These are phyloP conservation scores for Cordilura impudica DNA, from an alignment of 2,888 invertebrate genomes.

Conservation along the genomic window DNA sequence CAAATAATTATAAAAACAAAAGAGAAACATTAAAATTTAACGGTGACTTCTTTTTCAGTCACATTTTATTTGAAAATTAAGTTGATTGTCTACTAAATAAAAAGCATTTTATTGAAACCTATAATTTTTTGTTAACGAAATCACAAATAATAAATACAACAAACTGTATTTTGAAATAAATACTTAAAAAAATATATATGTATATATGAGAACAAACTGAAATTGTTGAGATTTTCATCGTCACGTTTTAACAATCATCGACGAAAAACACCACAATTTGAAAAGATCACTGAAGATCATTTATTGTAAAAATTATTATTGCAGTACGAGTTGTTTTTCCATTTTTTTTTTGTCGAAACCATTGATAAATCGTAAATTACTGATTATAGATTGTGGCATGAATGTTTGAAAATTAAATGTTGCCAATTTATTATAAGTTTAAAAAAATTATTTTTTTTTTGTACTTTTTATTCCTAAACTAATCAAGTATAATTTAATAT, in stretches of 20 bases:
- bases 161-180: slow-evolving; percentile 29
- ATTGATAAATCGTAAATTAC: slow-evolving; percentile 56
- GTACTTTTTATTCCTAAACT: not conserved
- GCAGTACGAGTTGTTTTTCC: slow-evolving; percentile 16
- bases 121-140: slow-evolving; percentile 37
- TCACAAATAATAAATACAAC: not conserved
- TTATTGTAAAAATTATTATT: slow-evolving; percentile 38
- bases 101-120: slow-evolving; percentile 28
- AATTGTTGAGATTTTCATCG: slow-evolving; percentile 43
- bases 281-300: slow-evolving; percentile 59
- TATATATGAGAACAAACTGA: slow-evolving; percentile 5
- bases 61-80: slow-evolving; percentile 1
- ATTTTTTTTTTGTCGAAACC: slow-evolving; percentile 28
- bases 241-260: slow-evolving; percentile 61
- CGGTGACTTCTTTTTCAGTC: slow-evolving; percentile 12
- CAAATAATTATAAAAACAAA: slow-evolving; percentile 7
- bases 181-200: not conserved
- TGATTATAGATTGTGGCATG: slow-evolving; percentile 34
- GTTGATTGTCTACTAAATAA: slow-evolving; percentile 27
- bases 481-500: slow-evolving; percentile 53
- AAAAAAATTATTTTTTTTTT: not conserved
- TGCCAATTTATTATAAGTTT: slow-evolving; percentile 39
- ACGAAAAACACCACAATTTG: slow-evolving; percentile 57
- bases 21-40: slow-evolving; percentile 1
- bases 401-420: slow-evolving; percentile 56